phyloP scores from a whole-genome alignment of 2,888 invertebrate species.

The Drosophila conformis region DNA sequence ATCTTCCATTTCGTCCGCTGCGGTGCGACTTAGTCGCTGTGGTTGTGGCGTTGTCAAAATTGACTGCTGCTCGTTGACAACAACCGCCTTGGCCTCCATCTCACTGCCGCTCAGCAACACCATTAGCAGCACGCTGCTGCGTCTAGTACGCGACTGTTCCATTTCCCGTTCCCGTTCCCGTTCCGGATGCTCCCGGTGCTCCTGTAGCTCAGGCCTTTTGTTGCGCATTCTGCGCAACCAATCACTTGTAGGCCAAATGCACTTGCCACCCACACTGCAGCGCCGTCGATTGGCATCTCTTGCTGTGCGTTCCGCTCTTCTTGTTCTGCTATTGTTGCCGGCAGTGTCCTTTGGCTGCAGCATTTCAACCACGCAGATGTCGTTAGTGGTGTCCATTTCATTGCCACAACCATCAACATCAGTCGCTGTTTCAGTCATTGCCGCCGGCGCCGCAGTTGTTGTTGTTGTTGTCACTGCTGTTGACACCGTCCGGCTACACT shows the following conservation, averaged over 20 bases:
- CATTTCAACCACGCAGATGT: slow-evolving; percentile 73
- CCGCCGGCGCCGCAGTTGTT: slow-evolving; percentile 20
- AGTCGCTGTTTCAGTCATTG: slow-evolving; percentile 44
- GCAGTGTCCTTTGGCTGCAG: slow-evolving; percentile 50
- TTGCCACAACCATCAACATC: slow-evolving; percentile 70
- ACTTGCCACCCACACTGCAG: slow-evolving; percentile 64
- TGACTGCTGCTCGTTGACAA: slow-evolving; percentile 65
- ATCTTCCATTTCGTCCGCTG: slow-evolving; percentile 63
- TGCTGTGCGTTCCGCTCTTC: neutral
- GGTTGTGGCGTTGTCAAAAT: slow-evolving; percentile 32
- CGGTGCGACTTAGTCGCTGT: slow-evolving; percentile 41
- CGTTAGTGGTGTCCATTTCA: slow-evolving; percentile 54
- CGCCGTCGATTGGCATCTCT: slow-evolving; percentile 45
- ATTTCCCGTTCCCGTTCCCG: slow-evolving; percentile 18
- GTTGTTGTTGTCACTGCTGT: slow-evolving; percentile 41
- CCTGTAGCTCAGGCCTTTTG: slow-evolving; percentile 22
- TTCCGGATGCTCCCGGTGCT: slow-evolving; percentile 17
- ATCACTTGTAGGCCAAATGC: slow-evolving; percentile 71
- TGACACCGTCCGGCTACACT: slow-evolving; percentile 64
- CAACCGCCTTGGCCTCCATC: slow-evolving; percentile 70
- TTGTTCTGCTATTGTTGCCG: slow-evolving; percentile 12
- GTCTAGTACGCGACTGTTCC: slow-evolving; percentile 30
- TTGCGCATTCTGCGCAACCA: slow-evolving; percentile 74
- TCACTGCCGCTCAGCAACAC: slow-evolving; percentile 69
- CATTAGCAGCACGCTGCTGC: slow-evolving; percentile 68